Conservation (phyloP, 2,888 invertebrate genomes). For the Aleiodes testaceus region DNA sequence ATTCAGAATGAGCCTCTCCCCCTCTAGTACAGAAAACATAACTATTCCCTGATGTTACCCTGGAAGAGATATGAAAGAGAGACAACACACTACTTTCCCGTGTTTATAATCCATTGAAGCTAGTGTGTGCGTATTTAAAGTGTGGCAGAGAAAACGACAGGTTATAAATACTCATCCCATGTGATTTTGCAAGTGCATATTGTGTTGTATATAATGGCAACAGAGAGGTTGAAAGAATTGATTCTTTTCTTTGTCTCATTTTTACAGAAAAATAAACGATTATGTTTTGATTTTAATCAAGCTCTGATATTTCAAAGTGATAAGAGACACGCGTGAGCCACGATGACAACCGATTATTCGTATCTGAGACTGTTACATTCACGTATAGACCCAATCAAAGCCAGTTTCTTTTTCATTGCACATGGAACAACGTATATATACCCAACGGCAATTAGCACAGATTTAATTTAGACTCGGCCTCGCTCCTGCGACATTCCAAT, state of each 20-base stretch:
- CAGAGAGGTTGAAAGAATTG: background rate
- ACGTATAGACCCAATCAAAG: constrained; percentile 30
- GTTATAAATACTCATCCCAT: constrained; percentile 9
- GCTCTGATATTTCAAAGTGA: background rate
- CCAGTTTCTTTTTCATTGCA: constrained; percentile 35
- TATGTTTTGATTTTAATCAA: constrained; percentile 17
- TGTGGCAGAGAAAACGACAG: constrained; percentile 36
- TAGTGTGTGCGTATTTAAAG: constrained; percentile 30
- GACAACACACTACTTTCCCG: constrained; percentile 36
- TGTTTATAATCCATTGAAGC: constrained; percentile 31
- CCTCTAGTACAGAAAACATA: background rate
- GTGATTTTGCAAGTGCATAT: constrained; percentile 17
- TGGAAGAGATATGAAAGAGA: constrained; percentile 19
- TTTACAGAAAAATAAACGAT: background rate
- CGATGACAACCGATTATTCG: constrained; percentile 25
- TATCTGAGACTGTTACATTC: constrained; percentile 30
- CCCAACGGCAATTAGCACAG: constrained; percentile 60
- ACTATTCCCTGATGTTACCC: constrained; percentile 7
- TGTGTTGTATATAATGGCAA: constrained; percentile 15
- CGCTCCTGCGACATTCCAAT: constrained; percentile 61
- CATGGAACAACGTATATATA: constrained; percentile 44
- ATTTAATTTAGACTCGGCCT: constrained; percentile 57
- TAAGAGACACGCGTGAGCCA: background rate
- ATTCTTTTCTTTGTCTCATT: constrained; percentile 1
- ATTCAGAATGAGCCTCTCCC: constrained; percentile 3